Evolutionary conservation across 2,797 vertebrate genomes (phyloP).

Genomic region (Tapera naevia): DNA sequence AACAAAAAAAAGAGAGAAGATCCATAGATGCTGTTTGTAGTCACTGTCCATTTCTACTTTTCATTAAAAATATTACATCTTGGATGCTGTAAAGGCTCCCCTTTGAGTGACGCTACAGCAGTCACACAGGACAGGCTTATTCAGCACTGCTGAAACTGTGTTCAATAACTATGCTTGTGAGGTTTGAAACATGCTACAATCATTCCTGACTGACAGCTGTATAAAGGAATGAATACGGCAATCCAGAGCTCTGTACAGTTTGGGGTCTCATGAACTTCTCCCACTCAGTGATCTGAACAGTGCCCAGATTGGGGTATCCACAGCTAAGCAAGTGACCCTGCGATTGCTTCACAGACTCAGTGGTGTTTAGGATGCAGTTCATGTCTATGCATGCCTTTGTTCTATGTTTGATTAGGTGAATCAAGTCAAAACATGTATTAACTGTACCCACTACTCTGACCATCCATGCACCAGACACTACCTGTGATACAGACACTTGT

Average conservation of each 20-base stretch:
- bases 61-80: neutral
- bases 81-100: neutral
- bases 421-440: neutral
- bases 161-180: neutral
- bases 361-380: neutral
- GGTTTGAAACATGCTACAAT: neutral
- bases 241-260: neutral
- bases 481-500: neutral
- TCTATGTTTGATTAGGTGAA: neutral
- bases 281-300: neutral
- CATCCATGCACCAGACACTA: neutral
- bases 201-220: neutral
- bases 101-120: neutral
- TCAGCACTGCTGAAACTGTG: neutral
- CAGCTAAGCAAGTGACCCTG: neutral
- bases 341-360: neutral
- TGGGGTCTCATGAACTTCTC: neutral
- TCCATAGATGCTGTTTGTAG: neutral
- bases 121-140: neutral
- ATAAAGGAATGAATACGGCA: neutral
- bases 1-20: neutral
- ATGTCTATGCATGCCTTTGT: neutral
- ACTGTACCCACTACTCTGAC: neutral
- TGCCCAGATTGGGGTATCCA: neutral
- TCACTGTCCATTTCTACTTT: neutral